Percentiles rank a stretch among this genome's conserved stretches.
These are phyloP conservation scores for Hemiprocne comata DNA, from an alignment of 2,113 vertebrate genomes.

Conservation along the genomic window DNA sequence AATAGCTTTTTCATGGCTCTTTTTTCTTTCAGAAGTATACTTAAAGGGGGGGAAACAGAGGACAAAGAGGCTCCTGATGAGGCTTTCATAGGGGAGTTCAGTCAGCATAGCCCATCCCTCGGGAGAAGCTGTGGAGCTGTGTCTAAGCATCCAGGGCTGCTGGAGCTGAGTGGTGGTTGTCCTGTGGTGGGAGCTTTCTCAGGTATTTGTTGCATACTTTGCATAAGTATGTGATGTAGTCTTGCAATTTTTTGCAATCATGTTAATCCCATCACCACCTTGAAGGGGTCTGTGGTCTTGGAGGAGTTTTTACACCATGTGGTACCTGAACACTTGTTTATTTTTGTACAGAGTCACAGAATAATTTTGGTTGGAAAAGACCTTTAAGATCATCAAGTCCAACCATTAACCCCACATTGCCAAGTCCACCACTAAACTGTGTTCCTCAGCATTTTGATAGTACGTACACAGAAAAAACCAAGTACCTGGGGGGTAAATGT, in stretches of 20 bases:
- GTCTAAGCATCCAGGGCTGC: background rate
- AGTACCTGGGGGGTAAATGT: background rate
- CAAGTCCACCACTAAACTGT: too few species aligned
- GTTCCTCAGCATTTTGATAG: fast-evolving
- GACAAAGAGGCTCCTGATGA: background rate
- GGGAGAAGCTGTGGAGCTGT: background rate
- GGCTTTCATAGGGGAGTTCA: background rate
- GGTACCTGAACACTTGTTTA: background rate
- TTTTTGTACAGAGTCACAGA: too few species aligned
- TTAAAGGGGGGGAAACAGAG: background rate
- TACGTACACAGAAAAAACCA: background rate
- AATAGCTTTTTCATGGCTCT: constrained; percentile 15
- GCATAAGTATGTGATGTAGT: background rate
- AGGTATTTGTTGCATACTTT: background rate
- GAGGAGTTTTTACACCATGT: background rate
- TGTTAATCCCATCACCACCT: background rate
- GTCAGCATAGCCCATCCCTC: background rate
- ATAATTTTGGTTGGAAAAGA: too few species aligned
- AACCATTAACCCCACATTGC: too few species aligned
- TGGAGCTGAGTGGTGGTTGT: background rate
- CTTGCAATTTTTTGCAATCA: background rate
- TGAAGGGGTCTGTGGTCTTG: background rate
- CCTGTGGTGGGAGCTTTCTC: background rate
- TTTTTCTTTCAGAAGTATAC: background rate
- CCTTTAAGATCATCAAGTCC: too few species aligned